Evolutionary conservation across 2,888 invertebrate genomes (phyloP), one percentile per base, ranked within the genome.

Genomic region (Conistra vaccinii): DNA sequence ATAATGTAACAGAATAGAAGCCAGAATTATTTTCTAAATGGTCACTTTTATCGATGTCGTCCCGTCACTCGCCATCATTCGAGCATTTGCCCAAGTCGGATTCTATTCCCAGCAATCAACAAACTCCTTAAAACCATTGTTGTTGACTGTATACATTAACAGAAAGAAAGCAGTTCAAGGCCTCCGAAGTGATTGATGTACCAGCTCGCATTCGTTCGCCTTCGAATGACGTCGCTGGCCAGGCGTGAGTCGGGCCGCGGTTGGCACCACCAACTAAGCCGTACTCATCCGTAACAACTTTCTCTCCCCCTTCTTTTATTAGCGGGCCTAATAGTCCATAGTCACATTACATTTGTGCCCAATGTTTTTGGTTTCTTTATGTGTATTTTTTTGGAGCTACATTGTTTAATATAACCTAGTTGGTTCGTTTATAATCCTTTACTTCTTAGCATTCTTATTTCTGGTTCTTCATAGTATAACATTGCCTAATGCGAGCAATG

Each of bases 251-350:
- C 69, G 73, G 70, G 74, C 81, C 84, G 89, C 81, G 88, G 83
- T 85, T 89, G 90, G 89, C 84, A 90, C 89, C 74, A 67, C 88
- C 88, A 77, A 83, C 65, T 81, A 42, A 76, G 53, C 61, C 76
- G 80, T 76, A 73, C 78, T 82, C 76, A 76, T 77, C 66, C 83
- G 73, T 85, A 80, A 70, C 71, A 76, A 81, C 79, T 77, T 83
- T 80, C 75, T 79, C 82, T 79, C 86, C 76, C 68, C 76, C 76
- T 78, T 87, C 77, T 87, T 87, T 87, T 87, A 87, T 84, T 79
- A 80, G 78, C 72, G 55, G 75, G 71, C 80, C 69, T 88, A 85
- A 88, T 88, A 84, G 81, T 69, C 57, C 51, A 73, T 62, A 88
- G 85, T 86, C 86, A 88, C 83, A 87, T 86, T 86, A 86, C 79